phyloP scores from a whole-genome alignment of 2,888 invertebrate species.

The Conops quadrifasciatus region DNA sequence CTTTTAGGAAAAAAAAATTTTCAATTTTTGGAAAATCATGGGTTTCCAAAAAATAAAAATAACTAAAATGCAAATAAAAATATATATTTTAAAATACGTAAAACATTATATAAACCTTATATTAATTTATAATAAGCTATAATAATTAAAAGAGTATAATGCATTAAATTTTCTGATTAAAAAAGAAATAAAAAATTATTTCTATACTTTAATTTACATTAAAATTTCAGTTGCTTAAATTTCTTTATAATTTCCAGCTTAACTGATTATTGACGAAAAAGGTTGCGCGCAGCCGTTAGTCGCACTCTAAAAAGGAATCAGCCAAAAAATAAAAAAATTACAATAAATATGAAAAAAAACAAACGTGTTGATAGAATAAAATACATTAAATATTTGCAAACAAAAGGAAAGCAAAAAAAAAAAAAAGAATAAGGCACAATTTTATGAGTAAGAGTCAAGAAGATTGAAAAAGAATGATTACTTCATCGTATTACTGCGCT shows the following conservation, averaged over 20 bases:
- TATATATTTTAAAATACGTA: no score
- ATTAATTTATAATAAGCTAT: no score
- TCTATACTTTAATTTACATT: no score
- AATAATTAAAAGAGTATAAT: no score
- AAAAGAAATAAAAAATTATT: no score
- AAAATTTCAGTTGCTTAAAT: conserved; percentile 21
- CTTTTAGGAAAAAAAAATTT: no score
- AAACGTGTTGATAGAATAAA: neutral
- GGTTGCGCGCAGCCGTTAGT: neutral
- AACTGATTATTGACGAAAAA: neutral
- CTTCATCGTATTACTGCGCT: conserved; percentile 22
- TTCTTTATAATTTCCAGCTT: conserved; percentile 11
- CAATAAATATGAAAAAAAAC: conserved; percentile 9
- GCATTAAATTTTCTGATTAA: no score
- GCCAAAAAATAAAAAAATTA: conserved; percentile 27
- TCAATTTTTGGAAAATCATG: no score
- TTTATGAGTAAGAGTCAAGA: conserved; percentile 20
- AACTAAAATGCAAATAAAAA: no score
- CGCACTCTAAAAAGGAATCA: conserved; percentile 31
- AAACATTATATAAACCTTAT: no score
- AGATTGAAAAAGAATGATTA: conserved; percentile 26
- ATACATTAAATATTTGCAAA: neutral
- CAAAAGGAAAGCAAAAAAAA: neutral
- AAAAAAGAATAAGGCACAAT: conserved; percentile 8
- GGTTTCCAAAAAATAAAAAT: no score